Evolutionary conservation across 2,797 vertebrate species (phyloP).

Genomic region (Megaceryle alcyon): DNA sequence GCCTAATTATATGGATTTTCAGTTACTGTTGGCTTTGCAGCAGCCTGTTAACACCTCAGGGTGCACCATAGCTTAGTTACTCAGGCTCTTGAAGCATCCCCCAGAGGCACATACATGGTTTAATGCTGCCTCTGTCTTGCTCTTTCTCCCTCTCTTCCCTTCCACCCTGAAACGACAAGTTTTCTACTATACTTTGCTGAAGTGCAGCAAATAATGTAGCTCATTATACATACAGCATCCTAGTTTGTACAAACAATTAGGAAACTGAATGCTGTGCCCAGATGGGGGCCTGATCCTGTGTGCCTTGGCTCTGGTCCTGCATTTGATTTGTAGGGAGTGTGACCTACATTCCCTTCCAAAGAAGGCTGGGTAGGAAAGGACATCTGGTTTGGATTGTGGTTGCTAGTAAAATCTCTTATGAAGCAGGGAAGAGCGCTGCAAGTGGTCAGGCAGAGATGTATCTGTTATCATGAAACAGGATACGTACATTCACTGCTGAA

Average conservation of each 20-base stretch:
- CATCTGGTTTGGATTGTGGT: conserved; percentile 63
- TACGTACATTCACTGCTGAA: neutral
- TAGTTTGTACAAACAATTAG: conserved; percentile 54
- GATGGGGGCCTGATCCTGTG: conserved; percentile 59
- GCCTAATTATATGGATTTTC: conserved; percentile 46
- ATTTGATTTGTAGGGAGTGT: conserved; percentile 64
- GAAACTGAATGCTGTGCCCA: conserved; percentile 13
- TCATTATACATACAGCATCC: conserved; percentile 21
- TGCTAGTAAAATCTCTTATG: conserved; percentile 54
- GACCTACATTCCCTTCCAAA: conserved; percentile 66
- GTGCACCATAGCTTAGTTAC: conserved; percentile 6
- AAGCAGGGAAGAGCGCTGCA: conserved; percentile 30
- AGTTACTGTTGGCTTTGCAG: conserved; percentile 22
- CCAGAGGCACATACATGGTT: neutral
- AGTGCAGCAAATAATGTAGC: conserved; percentile 28
- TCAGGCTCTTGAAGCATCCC: conserved; percentile 1
- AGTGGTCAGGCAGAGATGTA: conserved; percentile 17
- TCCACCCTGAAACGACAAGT: neutral
- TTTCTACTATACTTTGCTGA: conserved; percentile 27
- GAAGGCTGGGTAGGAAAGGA: conserved; percentile 49
- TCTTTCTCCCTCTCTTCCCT: conserved; percentile 23
- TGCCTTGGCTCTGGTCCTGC: conserved; percentile 31
- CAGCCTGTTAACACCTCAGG: conserved; percentile 26
- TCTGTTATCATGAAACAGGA: conserved; percentile 4
- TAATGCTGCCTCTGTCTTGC: conserved; percentile 24